Base-by-base conservation (phyloP, 2,113 vertebrate species). In the Muscicapa adusta region DNA sequence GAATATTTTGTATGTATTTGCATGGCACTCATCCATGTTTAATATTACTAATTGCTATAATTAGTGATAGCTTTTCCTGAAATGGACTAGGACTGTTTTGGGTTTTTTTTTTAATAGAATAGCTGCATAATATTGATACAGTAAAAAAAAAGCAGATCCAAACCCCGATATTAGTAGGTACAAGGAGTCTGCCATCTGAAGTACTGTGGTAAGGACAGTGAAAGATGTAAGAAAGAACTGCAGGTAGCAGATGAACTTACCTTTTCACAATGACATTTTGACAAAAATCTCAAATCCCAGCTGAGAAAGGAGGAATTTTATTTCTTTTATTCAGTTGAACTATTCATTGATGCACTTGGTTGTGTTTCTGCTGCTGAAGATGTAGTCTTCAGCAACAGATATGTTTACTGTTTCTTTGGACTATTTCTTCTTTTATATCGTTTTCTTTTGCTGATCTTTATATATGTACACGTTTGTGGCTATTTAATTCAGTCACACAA, bases 41-140 rank as follows among this genome's bases (percentile, higher is more conserved):
- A 92, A 87, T 93, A 80, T 65, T 85, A 93, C 93, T 95, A 85
- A 94, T 62, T 79, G 62, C 78, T 85, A 3, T 51, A 87, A 33
- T 33, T 54, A 67, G n/a, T 54, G 53, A 65, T 48, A 85, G 47
- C 47, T 78, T 91, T 91, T 72, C n/a, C 61, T 7, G 4, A 68
- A 20, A 33, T 9, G 45, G 23, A 63, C 29, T 24, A 57, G 58
- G 31, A 63, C 8, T 43, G 28, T 28, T 51, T 51, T 51, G 50
- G 50, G 16, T 51, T 50, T 7, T 77, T 43, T 81, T 83, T 66
- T 13, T 3, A 31, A 42, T 29, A 75, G 11, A 72, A 42, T 25
- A 88, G 24, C 42, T 84, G 47, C 8, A 12, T 78, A 62, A 40
- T 57, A 85, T 25, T 94, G 56, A 47, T 38, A 57, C 2, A 17